These are phyloP conservation scores for Phenacoccus solenopsis DNA, from an alignment of 1,140 invertebrate genomes.

Conservation along the genomic window DNA sequence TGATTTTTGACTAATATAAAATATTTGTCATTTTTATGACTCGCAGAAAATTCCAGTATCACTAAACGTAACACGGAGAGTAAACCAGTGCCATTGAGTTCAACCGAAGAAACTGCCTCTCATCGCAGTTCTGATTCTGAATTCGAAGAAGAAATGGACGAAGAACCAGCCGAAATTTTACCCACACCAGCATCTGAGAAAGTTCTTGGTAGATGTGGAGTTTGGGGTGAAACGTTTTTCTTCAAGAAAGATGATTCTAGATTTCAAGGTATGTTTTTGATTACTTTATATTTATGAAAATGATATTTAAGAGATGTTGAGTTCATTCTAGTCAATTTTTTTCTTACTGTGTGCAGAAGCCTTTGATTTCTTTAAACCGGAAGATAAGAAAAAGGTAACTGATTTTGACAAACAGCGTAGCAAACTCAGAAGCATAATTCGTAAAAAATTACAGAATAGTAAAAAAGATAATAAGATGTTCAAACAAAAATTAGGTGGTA, in stretches of 20 bases:
- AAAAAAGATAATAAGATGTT: not conserved
- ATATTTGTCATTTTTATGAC: too few species aligned
- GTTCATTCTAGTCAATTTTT: not conserved
- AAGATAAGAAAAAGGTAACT: not conserved
- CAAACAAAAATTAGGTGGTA: slow-evolving; percentile 6
- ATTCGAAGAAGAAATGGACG: not conserved
- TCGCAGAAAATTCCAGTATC: not conserved
- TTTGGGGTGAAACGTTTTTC: slow-evolving; percentile 8
- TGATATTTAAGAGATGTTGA: not conserved
- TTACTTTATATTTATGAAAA: not conserved
- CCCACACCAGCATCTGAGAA: not conserved
- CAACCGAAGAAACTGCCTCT: not conserved
- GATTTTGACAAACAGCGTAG: not conserved
- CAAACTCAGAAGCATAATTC: not conserved
- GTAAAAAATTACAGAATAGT: slow-evolving; percentile 4
- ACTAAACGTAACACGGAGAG: not conserved
- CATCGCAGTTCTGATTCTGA: not conserved
- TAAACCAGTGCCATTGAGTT: too few species aligned
- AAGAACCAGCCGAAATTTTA: not conserved
- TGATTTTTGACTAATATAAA: not conserved
- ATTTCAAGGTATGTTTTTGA: not conserved
- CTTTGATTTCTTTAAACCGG: not conserved
- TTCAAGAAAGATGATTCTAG: not conserved
- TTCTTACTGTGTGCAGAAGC: not conserved
- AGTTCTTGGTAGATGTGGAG: slow-evolving; percentile 4